These are phyloP conservation scores for Oegoconia quadripuncta DNA, from an alignment of 2,888 invertebrate species.

Conservation along the genomic window DNA sequence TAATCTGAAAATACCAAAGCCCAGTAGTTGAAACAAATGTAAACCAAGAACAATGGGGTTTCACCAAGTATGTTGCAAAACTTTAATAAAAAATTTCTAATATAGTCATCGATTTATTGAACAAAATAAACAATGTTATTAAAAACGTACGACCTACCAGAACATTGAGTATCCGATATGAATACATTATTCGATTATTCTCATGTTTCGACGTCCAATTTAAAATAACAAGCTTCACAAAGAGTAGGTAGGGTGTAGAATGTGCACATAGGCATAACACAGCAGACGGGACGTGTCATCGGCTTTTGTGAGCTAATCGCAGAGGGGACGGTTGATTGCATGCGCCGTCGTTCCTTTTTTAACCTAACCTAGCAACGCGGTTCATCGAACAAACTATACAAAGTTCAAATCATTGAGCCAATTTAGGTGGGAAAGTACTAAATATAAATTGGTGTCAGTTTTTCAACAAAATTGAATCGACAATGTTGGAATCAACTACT, in stretches of 20 bases:
- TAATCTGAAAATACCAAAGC: too few relatives aligned
- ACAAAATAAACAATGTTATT: not conserved
- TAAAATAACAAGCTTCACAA: slow-evolving; percentile 59
- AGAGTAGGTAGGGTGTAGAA: slow-evolving; percentile 14
- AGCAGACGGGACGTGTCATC: slow-evolving; percentile 57
- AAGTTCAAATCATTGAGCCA: slow-evolving; percentile 62
- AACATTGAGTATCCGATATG: slow-evolving; percentile 9
- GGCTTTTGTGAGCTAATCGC: slow-evolving; percentile 62
- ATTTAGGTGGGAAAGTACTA: slow-evolving; percentile 62
- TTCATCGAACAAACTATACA: slow-evolving; percentile 62
- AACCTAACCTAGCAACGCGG: slow-evolving; percentile 49
- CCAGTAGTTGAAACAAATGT: too few relatives aligned
- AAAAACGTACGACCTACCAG: not conserved
- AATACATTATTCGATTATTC: slow-evolving; percentile 29
- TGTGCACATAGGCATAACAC: slow-evolving; percentile 54
- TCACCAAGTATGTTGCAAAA: too few relatives aligned
- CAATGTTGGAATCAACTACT: too few relatives aligned
- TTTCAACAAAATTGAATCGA: not conserved
- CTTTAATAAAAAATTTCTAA: too few relatives aligned
- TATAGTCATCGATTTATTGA: too few relatives aligned
- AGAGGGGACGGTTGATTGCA: slow-evolving; percentile 61
- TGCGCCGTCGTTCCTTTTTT: slow-evolving; percentile 32
- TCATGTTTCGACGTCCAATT: slow-evolving; percentile 48
- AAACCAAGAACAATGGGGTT: too few relatives aligned
- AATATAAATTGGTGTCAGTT: not conserved